Percentiles rank a stretch among this genome's conserved stretches.
Evolutionary conservation across 2,888 invertebrate genomes (phyloP).

Genomic region (Pyralis farinalis): DNA sequence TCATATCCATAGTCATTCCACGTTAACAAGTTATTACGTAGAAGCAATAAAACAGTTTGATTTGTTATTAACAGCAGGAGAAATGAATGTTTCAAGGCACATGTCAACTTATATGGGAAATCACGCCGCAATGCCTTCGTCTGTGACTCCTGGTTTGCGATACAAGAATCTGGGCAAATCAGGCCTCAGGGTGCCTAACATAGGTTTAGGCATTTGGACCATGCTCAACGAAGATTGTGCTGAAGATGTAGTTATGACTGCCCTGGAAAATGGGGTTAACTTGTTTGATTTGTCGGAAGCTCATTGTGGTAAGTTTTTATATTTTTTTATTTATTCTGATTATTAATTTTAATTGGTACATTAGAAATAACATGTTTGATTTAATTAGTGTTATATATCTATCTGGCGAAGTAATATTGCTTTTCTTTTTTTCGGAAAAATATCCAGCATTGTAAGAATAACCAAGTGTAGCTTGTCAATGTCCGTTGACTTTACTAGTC

Average conservation of each 20-base stretch:
- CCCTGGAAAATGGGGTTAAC: conserved; percentile 97
- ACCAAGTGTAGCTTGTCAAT: too few species aligned
- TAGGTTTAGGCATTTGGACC: conserved; percentile 96
- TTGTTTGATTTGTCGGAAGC: conserved; percentile 98
- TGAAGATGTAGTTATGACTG: conserved; percentile 94
- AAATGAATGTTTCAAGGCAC: conserved; percentile 63
- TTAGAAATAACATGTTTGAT: too few species aligned
- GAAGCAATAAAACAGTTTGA: too few species aligned
- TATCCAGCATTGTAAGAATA: too few species aligned
- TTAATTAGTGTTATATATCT: too few species aligned
- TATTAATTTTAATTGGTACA: too few species aligned
- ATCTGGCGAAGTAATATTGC: too few species aligned
- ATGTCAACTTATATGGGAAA: conserved; percentile 76
- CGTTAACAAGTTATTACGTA: too few species aligned
- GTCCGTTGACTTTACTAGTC: too few species aligned
- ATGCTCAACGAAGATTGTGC: conserved; percentile 92
- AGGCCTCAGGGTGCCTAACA: conserved; percentile 95
- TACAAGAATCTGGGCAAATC: conserved; percentile 98
- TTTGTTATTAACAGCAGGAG: conserved; percentile 39
- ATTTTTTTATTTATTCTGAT: too few species aligned
- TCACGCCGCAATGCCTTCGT: conserved; percentile 83
- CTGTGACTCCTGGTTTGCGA: conserved; percentile 90
- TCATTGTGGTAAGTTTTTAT: conserved; percentile 84
- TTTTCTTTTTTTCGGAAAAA: too few species aligned
- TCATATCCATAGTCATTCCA: too few species aligned